phyloP scores from a whole-genome alignment of 2,113 vertebrate species.

The Brachirus orientalis region DNA sequence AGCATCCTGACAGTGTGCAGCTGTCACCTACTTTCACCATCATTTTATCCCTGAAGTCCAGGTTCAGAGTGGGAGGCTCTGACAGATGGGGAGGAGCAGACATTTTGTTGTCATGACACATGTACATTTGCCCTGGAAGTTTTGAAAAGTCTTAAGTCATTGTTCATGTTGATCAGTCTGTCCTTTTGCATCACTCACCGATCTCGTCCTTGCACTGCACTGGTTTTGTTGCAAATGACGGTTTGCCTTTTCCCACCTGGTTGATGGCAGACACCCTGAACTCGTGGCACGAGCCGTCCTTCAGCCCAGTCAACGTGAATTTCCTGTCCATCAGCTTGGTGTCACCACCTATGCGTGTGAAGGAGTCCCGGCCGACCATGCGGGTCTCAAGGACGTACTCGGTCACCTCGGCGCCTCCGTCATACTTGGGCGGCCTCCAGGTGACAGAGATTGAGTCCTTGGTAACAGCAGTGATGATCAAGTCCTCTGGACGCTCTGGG shows the following conservation, averaged over 20 bases:
- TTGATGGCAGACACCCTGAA: slow-evolving; percentile 96
- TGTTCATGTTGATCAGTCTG: not conserved
- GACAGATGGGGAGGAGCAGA: not conserved
- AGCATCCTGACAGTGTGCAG: slow-evolving; percentile 89
- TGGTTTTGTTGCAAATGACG: slow-evolving; percentile 96
- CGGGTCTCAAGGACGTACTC: slow-evolving; percentile 92
- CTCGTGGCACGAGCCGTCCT: slow-evolving; percentile 93
- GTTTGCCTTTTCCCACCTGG: slow-evolving; percentile 92
- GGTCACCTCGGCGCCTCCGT: slow-evolving; percentile 94
- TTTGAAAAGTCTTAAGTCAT: too few relatives aligned
- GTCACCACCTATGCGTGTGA: slow-evolving; percentile 85
- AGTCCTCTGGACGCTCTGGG: slow-evolving; percentile 95
- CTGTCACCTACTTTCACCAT: slow-evolving; percentile 91
- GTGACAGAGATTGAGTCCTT: slow-evolving; percentile 90
- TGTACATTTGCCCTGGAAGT: too few relatives aligned
- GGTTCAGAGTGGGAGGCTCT: slow-evolving; percentile 93
- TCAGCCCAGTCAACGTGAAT: slow-evolving; percentile 90
- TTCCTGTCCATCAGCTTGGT: slow-evolving; percentile 91
- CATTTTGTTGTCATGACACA: too few relatives aligned
- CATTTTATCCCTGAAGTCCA: slow-evolving; percentile 93
- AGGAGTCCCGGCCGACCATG: slow-evolving; percentile 92
- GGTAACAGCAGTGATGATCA: slow-evolving; percentile 90
- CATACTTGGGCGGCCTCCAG: slow-evolving; percentile 98
- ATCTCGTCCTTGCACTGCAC: slow-evolving; percentile 96
- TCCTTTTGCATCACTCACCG: slow-evolving; percentile 81